These are phyloP conservation scores for Chrysemys picta DNA, from an alignment of 2,113 vertebrate species.

Conservation along the genomic window DNA sequence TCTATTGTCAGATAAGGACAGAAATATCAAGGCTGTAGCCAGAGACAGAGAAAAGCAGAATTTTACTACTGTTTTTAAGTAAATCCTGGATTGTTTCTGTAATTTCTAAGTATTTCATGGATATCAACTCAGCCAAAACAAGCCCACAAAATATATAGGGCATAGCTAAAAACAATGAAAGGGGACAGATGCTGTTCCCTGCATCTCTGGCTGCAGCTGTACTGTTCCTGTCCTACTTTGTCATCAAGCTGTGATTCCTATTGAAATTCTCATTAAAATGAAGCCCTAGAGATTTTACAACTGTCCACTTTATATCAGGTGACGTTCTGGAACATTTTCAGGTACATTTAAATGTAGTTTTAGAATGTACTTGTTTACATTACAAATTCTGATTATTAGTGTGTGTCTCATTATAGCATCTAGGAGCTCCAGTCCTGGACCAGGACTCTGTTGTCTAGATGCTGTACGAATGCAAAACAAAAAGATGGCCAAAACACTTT, in stretches of 20 bases:
- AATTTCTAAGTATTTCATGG: neutral
- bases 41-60: neutral
- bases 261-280: neutral
- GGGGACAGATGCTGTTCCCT: neutral
- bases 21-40: neutral
- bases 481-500: neutral
- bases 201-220: fast-evolving
- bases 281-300: neutral
- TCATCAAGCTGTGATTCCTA: neutral
- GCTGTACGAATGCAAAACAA: neutral
- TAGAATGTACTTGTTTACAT: neutral
- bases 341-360: neutral
- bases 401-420: neutral
- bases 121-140: neutral
- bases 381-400: neutral
- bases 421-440: neutral
- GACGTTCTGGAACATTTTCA: neutral
- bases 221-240: neutral
- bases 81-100: neutral
- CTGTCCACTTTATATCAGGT: neutral
- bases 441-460: neutral
- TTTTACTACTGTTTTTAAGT: neutral
- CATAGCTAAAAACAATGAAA: neutral
- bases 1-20: neutral
- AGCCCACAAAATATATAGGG: neutral